A percentile compares a stretch with the other conserved stretches of the same genome.
Evolutionary conservation across 1,140 invertebrate species (phyloP).

Genomic region (Camponotus vicinus): DNA sequence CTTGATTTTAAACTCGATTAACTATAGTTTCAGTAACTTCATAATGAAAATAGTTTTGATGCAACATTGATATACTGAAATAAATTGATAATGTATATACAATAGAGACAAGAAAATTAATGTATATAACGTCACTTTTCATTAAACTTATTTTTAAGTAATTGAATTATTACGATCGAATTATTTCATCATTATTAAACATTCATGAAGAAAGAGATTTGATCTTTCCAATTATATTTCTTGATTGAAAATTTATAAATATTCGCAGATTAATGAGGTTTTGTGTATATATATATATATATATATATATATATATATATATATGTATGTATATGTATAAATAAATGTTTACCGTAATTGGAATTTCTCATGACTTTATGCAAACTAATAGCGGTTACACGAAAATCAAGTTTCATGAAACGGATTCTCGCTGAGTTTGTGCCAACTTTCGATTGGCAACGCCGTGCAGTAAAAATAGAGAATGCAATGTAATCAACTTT

Average conservation of each 20-base stretch:
- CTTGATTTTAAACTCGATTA: constrained; percentile 30
- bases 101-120: constrained; percentile 15
- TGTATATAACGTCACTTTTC: not conserved
- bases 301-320: no score
- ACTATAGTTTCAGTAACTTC: not conserved
- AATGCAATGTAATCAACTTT: constrained; percentile 55
- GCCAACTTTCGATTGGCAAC: constrained; percentile 58
- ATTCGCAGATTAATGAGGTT: constrained; percentile 8
- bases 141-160: constrained; percentile 10
- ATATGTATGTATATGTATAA: not conserved
- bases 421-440: constrained; percentile 56
- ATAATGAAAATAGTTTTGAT: constrained; percentile 13
- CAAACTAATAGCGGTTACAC: constrained; percentile 51
- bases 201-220: not conserved
- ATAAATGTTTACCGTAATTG: constrained; percentile 50
- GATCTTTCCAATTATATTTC: not conserved
- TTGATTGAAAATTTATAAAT: not conserved
- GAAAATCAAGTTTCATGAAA: constrained; percentile 59
- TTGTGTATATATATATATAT: no score
- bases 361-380: constrained; percentile 52
- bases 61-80: constrained; percentile 6
- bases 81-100: constrained; percentile 2
- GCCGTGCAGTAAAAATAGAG: constrained; percentile 47
- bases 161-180: not conserved
- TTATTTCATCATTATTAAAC: no score